Evolutionary conservation across 2,888 invertebrate species (phyloP).

Genomic region (Drosophila affinis): DNA sequence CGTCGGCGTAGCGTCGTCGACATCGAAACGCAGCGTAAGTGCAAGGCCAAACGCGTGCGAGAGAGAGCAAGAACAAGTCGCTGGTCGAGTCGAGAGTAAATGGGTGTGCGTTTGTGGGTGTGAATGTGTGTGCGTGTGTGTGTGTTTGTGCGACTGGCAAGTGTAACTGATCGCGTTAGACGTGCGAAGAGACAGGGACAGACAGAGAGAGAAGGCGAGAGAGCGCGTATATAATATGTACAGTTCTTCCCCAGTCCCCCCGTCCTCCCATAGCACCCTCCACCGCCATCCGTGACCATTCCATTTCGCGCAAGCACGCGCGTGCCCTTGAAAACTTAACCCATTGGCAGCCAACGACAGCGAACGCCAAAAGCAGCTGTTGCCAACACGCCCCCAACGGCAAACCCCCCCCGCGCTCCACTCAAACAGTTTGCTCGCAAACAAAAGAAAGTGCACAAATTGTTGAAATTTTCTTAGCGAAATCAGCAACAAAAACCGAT

Average conservation of each 20-base stretch:
- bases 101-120: conserved; percentile 14
- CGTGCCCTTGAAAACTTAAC: conserved; percentile 78
- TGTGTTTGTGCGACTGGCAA: conserved; percentile 44
- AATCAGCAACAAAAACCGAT: conserved; percentile 45
- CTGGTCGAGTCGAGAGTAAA: conserved; percentile 17
- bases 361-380: conserved; percentile 47
- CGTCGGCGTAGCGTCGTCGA: conserved; percentile 42
- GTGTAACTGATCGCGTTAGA: conserved; percentile 71
- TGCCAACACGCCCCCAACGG: conserved; percentile 44
- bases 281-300: conserved; percentile 1
- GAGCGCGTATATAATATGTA: conserved; percentile 33
- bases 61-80: conserved; percentile 39
- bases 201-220: background rate
- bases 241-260: background rate
- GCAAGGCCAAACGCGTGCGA: conserved; percentile 72
- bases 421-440: conserved; percentile 67
- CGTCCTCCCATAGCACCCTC: background rate
- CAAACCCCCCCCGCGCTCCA: background rate
- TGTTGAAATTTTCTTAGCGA: conserved; percentile 66
- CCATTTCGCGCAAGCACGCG: conserved; percentile 53
- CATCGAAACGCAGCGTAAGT: conserved; percentile 53
- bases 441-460: conserved; percentile 78
- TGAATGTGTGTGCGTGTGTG: conserved; percentile 1
- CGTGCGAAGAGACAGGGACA: conserved; percentile 14
- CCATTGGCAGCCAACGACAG: conserved; percentile 51